Evolutionary conservation across 2,888 invertebrate genomes (phyloP).

Genomic region (Drosophila stalkeri): DNA sequence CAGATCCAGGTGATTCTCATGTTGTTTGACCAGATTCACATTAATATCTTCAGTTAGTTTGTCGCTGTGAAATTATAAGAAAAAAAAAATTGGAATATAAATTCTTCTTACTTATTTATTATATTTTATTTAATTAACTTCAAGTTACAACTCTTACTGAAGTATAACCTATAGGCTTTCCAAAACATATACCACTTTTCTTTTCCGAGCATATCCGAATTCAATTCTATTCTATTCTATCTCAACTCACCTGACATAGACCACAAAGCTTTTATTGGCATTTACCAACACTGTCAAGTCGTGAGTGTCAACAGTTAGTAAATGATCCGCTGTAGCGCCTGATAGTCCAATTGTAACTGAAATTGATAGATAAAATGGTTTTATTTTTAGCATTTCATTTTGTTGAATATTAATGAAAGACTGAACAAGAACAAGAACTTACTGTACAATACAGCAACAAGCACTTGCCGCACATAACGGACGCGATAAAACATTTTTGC

Average conservation of each 20-base stretch:
- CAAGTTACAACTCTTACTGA: too few species aligned
- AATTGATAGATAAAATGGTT: neutral
- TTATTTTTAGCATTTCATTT: slow-evolving; percentile 1
- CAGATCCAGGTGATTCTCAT: slow-evolving; percentile 88
- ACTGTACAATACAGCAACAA: slow-evolving; percentile 24
- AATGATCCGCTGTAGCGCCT: slow-evolving; percentile 27
- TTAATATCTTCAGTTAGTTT: slow-evolving; percentile 81
- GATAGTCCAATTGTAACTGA: slow-evolving; percentile 33
- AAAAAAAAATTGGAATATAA: neutral
- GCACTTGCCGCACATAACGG: slow-evolving; percentile 8
- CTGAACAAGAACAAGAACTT: slow-evolving; percentile 26
- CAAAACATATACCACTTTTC: too few species aligned
- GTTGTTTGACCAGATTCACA: slow-evolving; percentile 88
- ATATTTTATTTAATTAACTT: too few species aligned
- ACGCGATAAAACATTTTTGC: slow-evolving; percentile 15
- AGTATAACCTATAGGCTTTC: too few species aligned
- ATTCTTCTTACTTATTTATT: neutral
- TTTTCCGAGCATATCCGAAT: too few species aligned
- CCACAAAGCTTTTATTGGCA: slow-evolving; percentile 86
- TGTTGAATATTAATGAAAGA: neutral
- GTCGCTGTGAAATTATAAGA: slow-evolving; percentile 46
- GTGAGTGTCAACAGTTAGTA: slow-evolving; percentile 86
- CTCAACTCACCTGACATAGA: slow-evolving; percentile 87
- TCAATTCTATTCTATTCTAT: too few species aligned
- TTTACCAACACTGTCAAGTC: slow-evolving; percentile 88